A percentile compares a stretch with the other conserved stretches of the same genome.
Conservation (phyloP, 2,797 vertebrate genomes). For the Peromyscus aztecus region DNA sequence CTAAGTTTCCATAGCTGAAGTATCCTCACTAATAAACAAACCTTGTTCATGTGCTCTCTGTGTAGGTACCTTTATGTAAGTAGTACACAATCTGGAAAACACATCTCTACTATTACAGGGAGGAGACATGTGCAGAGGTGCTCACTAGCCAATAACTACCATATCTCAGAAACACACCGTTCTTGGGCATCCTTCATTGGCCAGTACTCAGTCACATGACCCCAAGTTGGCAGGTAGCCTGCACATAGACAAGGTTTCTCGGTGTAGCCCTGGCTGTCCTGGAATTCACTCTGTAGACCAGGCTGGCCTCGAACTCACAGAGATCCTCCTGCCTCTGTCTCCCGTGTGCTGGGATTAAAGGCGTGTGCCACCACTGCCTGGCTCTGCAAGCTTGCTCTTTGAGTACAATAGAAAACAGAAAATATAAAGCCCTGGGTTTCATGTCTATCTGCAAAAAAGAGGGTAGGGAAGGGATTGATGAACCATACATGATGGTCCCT, state of each 20-base stretch:
- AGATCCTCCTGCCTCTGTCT: neutral
- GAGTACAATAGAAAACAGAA: neutral
- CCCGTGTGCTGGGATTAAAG: neutral
- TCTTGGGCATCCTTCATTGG: neutral
- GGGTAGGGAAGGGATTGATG: neutral
- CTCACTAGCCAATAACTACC: neutral
- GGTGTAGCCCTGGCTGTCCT: neutral
- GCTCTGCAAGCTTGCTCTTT: neutral
- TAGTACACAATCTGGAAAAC: neutral
- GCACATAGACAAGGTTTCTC: neutral
- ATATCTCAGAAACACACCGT: neutral
- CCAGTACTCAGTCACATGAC: neutral
- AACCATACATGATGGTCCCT: neutral
- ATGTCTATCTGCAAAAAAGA: neutral
- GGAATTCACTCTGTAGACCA: neutral
- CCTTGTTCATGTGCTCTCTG: too few species aligned
- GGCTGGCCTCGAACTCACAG: too few species aligned
- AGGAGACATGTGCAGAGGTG: neutral
- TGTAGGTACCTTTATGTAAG: neutral
- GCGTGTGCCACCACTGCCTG: neutral
- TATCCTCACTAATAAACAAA: neutral
- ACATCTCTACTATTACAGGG: neutral
- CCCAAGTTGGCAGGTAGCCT: neutral
- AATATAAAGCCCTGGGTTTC: neutral
- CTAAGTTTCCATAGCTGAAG: neutral